Conservation (phyloP, 1,140 invertebrate species). For the Leptopilina clavipes region DNA sequence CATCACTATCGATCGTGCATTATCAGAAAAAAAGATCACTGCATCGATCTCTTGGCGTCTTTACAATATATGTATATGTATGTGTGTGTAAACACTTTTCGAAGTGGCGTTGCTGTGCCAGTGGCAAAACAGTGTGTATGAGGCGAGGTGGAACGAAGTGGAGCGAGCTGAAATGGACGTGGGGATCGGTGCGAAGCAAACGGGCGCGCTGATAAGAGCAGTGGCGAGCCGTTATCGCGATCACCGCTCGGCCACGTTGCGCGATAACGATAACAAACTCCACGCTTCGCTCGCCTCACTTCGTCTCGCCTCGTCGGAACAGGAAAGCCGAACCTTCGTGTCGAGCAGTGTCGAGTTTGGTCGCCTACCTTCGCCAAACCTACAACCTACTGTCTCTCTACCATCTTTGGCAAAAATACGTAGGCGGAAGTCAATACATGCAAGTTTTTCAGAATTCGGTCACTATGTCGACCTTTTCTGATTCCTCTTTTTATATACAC, state of each 20-base stretch:
- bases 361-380: constrained; percentile 54
- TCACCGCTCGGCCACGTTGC: constrained; percentile 72
- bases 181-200: constrained; percentile 63
- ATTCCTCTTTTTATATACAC: neutral
- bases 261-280: constrained; percentile 75
- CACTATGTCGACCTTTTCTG: constrained; percentile 9
- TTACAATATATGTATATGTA: neutral
- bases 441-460: constrained; percentile 20
- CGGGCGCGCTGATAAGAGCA: constrained; percentile 66
- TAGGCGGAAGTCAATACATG: constrained; percentile 23
- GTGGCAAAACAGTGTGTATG: constrained; percentile 56
- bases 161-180: constrained; percentile 60
- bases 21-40: constrained; percentile 26
- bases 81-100: constrained; percentile 39
- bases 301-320: constrained; percentile 46
- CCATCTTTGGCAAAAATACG: constrained; percentile 39
- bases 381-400: constrained; percentile 53
- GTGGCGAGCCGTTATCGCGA: constrained; percentile 72
- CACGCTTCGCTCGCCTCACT: constrained; percentile 46
- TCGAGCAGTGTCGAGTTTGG: constrained; percentile 38
- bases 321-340: constrained; percentile 46
- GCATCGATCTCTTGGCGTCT: constrained; percentile 23
- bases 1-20: constrained; percentile 26
- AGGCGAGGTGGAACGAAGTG: constrained; percentile 61
- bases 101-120: constrained; percentile 57